Evolutionary conservation across 2,888 invertebrate genomes (phyloP).

Genomic region (Drosophila meridionalis): DNA sequence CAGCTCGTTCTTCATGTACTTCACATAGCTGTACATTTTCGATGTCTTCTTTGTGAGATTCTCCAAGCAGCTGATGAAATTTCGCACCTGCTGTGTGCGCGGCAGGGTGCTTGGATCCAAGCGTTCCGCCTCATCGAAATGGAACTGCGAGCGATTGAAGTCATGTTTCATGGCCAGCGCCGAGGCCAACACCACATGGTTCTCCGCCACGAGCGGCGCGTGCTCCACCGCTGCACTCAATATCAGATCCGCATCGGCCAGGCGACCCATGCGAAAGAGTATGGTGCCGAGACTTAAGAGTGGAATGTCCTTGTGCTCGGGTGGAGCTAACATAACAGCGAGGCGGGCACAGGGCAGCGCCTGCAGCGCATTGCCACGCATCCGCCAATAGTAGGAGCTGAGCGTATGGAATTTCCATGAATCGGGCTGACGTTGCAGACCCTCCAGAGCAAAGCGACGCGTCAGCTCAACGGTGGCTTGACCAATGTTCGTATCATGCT

Average conservation of each 20-base stretch:
- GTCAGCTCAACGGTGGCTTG: constrained; percentile 70
- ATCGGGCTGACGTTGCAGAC: constrained; percentile 74
- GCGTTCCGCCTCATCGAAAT: constrained; percentile 81
- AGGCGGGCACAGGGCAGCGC: constrained; percentile 83
- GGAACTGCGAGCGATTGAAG: constrained; percentile 82
- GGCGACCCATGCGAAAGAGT: constrained; percentile 79
- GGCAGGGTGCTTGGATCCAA: constrained; percentile 80
- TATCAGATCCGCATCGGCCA: constrained; percentile 82
- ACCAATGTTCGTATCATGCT: constrained; percentile 72
- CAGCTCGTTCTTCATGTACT: constrained; percentile 83
- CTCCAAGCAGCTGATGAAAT: constrained; percentile 82
- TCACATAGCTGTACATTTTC: constrained; percentile 84
- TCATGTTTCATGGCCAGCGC: constrained; percentile 82
- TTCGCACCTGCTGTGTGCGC: constrained; percentile 79
- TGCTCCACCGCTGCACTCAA: constrained; percentile 82
- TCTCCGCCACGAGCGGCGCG: constrained; percentile 81
- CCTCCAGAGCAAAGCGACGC: constrained; percentile 70
- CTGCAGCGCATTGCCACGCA: constrained; percentile 82
- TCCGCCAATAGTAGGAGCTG: constrained; percentile 84
- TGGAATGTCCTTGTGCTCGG: constrained; percentile 80
- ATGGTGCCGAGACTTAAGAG: constrained; percentile 83
- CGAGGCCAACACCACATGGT: constrained; percentile 83
- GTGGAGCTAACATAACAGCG: constrained; percentile 81
- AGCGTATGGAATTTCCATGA: constrained; percentile 84
- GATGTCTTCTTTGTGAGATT: constrained; percentile 82